Percentiles rank a stretch among this genome's conserved stretches.
Evolutionary conservation across 2,888 invertebrate species (phyloP).

Genomic region (Leucophenga montana): DNA sequence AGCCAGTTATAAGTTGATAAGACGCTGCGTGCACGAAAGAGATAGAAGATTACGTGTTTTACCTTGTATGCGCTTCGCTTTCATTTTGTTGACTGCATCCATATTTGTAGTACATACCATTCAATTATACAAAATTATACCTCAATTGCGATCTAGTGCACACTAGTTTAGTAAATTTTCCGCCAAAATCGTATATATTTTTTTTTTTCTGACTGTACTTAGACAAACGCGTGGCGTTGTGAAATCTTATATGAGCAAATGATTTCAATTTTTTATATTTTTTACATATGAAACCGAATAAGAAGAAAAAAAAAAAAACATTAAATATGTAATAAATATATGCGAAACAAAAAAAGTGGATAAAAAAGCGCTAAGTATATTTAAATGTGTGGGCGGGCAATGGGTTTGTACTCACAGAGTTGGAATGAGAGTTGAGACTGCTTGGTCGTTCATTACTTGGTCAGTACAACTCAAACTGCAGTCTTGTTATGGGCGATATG

Average conservation of each 20-base stretch:
- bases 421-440: background rate
- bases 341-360: constrained; percentile 36
- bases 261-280: constrained; percentile 63
- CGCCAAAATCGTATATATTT: constrained; percentile 51
- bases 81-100: too few relatives aligned
- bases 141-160: too few relatives aligned
- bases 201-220: constrained; percentile 16
- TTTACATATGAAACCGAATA: constrained; percentile 35
- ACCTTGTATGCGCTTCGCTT: too few relatives aligned
- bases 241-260: constrained; percentile 62
- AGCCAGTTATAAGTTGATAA: too few relatives aligned
- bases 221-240: constrained; percentile 38
- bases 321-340: constrained; percentile 8
- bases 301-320: constrained; percentile 3
- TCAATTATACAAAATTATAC: too few relatives aligned
- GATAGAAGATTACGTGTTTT: too few relatives aligned
- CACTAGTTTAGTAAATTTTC: too few relatives aligned
- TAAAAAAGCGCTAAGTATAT: background rate
- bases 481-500: constrained; percentile 34
- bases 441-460: background rate
- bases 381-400: too few relatives aligned
- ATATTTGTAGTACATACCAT: too few relatives aligned
- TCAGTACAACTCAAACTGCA: constrained; percentile 16
- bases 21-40: too few relatives aligned
- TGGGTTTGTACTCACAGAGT: background rate